Evolutionary conservation across 2,797 vertebrate species (phyloP), one percentile per base, ranked within the genome.

Genomic region (Mormyrus hasselquistii): DNA sequence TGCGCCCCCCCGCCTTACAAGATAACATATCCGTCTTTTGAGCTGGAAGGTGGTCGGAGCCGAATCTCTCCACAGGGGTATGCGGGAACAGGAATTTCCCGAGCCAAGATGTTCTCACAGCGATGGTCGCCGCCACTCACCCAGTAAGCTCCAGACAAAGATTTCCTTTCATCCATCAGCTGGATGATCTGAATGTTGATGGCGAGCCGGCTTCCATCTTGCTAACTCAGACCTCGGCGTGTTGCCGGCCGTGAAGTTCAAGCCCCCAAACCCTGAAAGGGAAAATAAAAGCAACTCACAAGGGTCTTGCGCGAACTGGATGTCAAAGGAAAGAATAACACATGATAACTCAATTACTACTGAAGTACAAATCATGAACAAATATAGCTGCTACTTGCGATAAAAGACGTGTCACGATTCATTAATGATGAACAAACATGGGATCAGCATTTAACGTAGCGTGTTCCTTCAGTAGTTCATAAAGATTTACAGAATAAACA

Each of bases 51-150:
- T 57, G 87, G 53, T 76, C 25, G 16, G 62, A 84, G 93, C 92
- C 93, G 92, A 94, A 88, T 92, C 91, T 92, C 92, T 90, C 92
- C 91, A 91, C 90, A 92, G 92, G 93, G 91, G 91, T 91, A 91
- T 91, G 38, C 3, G 90, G 87, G 89, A 89, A 90, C 89, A 88
- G 92, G 91, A 88, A 89, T 89, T 92, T 92, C 89, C 89, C 52
- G 34, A 29, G 12, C 84, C 14, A 47, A 52, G 41, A 29, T 55
- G 50, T 84, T 88, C 86, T n/a, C 41, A n/a, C 38, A 5, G 16
- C 2, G 41, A 82, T 82, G 47, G 14, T 38, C 41, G 38, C 65
- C 89, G 89, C 62, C 91, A 90, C 57, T 88, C 88, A 79, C 22
- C 10, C 62, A 47, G 59, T 88, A 84, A 88, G 84, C 22, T 25